These are phyloP conservation scores for Pachyseris speciosa DNA, from an alignment of 64 coral and sea anemone genomes.

Conservation along the genomic window DNA sequence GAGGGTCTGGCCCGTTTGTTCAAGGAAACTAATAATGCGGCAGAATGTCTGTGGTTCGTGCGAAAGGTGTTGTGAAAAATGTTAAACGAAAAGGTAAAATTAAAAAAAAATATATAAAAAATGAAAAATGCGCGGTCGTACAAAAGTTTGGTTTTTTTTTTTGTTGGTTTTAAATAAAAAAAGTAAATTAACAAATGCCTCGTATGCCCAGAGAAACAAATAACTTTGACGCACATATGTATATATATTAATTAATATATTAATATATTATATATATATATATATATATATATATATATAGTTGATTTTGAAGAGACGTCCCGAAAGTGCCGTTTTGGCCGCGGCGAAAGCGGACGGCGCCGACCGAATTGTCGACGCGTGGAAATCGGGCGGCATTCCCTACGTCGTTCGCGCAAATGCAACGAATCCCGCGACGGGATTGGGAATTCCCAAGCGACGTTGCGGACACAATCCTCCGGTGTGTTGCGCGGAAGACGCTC, in stretches of 20 bases:
- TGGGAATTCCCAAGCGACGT: neutral
- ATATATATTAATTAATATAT: no score
- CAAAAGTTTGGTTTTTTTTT: neutral
- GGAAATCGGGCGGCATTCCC: neutral
- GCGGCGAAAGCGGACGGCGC: neutral
- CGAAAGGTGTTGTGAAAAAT: neutral
- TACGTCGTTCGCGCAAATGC: neutral
- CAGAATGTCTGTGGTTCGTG: neutral
- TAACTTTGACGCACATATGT: no score
- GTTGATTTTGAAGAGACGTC: neutral
- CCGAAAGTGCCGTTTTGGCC: neutral
- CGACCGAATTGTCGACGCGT: neutral
- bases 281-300: no score
- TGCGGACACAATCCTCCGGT: neutral
- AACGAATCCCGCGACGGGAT: neutral
- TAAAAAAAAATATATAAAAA: neutral
- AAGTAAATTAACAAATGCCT: no score
- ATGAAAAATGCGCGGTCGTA: neutral
- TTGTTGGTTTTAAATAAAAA: no score
- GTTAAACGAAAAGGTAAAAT: neutral
- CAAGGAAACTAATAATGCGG: neutral
- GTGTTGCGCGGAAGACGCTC: neutral
- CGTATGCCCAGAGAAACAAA: no score
- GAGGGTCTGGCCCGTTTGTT: neutral
- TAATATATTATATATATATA: no score